phyloP scores from a whole-genome alignment of 2,888 invertebrate genomes.

The Stictocephala bisonia region DNA sequence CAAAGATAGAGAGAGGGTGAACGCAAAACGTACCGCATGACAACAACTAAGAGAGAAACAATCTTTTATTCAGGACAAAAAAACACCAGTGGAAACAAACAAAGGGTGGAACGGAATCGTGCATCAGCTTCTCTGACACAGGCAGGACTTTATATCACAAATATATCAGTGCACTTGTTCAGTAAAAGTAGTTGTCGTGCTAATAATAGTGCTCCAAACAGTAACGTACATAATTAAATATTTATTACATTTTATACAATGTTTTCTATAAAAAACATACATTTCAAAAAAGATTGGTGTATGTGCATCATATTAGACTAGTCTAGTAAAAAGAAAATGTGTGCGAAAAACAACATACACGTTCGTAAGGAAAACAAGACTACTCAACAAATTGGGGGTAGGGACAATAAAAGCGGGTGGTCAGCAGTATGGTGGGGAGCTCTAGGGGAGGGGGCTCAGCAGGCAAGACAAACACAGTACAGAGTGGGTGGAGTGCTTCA shows the following conservation, averaged over 20 bases:
- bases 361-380: slow-evolving; percentile 23
- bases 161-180: slow-evolving; percentile 56
- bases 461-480: too few relatives aligned
- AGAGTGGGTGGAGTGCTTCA: too few relatives aligned
- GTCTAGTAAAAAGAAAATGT: slow-evolving; percentile 44
- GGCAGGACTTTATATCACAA: slow-evolving; percentile 57
- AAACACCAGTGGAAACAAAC: slow-evolving; percentile 20
- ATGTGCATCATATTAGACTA: slow-evolving; percentile 52
- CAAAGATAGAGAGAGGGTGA: slow-evolving; percentile 20
- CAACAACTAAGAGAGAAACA: slow-evolving; percentile 36
- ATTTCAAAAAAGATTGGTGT: slow-evolving; percentile 52
- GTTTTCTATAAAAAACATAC: slow-evolving; percentile 51
- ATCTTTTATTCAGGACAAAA: slow-evolving; percentile 36
- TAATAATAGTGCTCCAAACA: slow-evolving; percentile 51
- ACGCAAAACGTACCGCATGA: slow-evolving; percentile 20
- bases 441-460: slow-evolving; percentile 29
- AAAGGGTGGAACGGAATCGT: neutral
- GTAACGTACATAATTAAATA: slow-evolving; percentile 50
- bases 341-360: slow-evolving; percentile 47
- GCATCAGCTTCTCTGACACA: slow-evolving; percentile 34
- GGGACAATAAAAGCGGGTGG: slow-evolving; percentile 33
- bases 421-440: slow-evolving; percentile 10
- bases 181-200: slow-evolving; percentile 49
- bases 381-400: slow-evolving; percentile 29
- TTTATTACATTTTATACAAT: slow-evolving; percentile 47